Evolutionary conservation across 2,888 invertebrate genomes (phyloP).

Genomic region (Branchipolynoe longqiensis): DNA sequence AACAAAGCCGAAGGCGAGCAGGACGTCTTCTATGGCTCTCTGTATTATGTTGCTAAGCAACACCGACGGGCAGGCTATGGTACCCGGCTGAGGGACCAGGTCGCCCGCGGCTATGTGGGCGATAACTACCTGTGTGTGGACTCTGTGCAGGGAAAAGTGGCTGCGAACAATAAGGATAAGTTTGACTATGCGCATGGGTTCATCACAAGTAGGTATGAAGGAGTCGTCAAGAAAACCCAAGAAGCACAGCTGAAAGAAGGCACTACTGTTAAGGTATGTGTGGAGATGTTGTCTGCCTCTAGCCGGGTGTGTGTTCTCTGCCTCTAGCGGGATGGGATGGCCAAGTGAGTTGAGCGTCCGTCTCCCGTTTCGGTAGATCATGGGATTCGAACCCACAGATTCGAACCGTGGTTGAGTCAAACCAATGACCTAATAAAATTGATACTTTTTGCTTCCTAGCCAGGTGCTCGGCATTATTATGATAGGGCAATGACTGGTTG

Average conservation of each 20-base stretch:
- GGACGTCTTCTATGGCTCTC: slow-evolving; percentile 62
- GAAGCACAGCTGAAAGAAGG: not conserved
- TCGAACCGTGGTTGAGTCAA: too few species aligned
- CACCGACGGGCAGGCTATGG: slow-evolving; percentile 62
- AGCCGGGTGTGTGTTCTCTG: too few species aligned
- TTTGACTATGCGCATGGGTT: slow-evolving; percentile 48
- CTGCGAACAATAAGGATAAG: slow-evolving; percentile 34
- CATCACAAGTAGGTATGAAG: slow-evolving; percentile 36
- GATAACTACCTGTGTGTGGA: slow-evolving; percentile 59
- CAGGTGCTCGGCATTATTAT: too few species aligned
- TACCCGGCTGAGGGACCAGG: slow-evolving; percentile 61
- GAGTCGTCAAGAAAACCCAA: not conserved
- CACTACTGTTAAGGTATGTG: slow-evolving; percentile 22
- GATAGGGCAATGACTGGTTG: too few species aligned
- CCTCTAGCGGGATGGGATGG: too few species aligned
- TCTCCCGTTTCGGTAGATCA: too few species aligned
- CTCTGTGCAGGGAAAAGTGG: slow-evolving; percentile 60
- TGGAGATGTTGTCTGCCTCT: not conserved
- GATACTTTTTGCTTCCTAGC: too few species aligned
- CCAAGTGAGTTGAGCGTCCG: too few species aligned
- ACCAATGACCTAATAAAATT: too few species aligned
- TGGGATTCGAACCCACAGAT: too few species aligned
- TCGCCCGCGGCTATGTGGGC: slow-evolving; percentile 60
- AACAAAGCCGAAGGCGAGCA: too few species aligned
- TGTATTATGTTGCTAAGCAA: slow-evolving; percentile 61